Percentiles rank a stretch among this genome's conserved stretches.
These are phyloP conservation scores for Brachionichthys hirsutus DNA, from an alignment of 2,113 vertebrate species.

Conservation along the genomic window DNA sequence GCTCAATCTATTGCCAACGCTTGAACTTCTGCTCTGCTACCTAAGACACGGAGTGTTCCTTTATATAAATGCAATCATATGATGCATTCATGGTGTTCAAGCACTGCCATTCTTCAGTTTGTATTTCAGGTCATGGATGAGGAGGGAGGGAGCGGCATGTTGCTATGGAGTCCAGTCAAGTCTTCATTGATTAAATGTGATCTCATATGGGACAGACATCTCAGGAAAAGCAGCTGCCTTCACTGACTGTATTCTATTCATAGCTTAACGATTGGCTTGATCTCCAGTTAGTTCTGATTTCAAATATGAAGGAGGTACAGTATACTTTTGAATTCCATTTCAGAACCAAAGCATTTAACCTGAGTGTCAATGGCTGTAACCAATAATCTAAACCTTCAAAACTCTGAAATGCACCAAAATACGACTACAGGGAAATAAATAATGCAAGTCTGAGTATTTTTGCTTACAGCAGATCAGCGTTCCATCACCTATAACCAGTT, in stretches of 20 bases:
- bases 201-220: constrained; percentile 16
- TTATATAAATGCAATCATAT: constrained; percentile 47
- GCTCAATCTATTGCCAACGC: constrained; percentile 17
- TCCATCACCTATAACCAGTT: constrained; percentile 27
- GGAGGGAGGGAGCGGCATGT: background rate
- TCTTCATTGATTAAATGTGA: constrained; percentile 15
- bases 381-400: constrained; percentile 31
- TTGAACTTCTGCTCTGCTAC: constrained; percentile 48
- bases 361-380: constrained; percentile 3
- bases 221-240: constrained; percentile 6
- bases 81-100: constrained; percentile 18
- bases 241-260: constrained; percentile 20
- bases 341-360: constrained; percentile 24
- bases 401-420: constrained; percentile 16
- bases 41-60: constrained; percentile 23
- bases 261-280: background rate
- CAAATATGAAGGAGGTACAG: constrained; percentile 13
- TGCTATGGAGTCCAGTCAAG: constrained; percentile 5
- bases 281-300: constrained; percentile 11
- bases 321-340: constrained; percentile 10
- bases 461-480: constrained; percentile 7
- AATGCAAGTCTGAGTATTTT: constrained; percentile 26
- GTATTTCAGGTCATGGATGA: constrained; percentile 4
- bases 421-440: constrained; percentile 26
- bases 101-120: constrained; percentile 1